Evolutionary conservation across 1,140 invertebrate genomes (phyloP), one percentile per base, ranked within the genome.

Genomic region (Hycleus cichorii): DNA sequence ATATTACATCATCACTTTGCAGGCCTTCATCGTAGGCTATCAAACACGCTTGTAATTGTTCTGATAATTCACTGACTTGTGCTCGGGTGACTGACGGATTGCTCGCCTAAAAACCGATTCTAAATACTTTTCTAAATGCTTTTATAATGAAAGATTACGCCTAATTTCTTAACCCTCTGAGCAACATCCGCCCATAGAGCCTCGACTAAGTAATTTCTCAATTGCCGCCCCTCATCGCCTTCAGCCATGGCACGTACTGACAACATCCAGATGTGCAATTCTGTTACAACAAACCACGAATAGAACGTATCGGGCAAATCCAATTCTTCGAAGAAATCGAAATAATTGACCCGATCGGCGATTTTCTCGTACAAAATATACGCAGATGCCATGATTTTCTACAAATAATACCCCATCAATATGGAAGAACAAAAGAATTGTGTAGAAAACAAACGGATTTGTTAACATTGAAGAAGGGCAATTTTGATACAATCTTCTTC

Each of bases 21-120:
- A 93, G 67, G 18, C 90, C 91, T 79, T 94, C 91, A 73, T 95
- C 91, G 68, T 93, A 93, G n/a, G 80, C 80, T 60, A 93, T 81
- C 24, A 94, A 68, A 43, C 88, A 82, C n/a, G 88, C 89, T 74
- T 90, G 86, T 71, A 93, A 89, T 69, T 93, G 86, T 60, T 89
- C 78, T 7, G 81, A 83, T 4, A 92, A 69, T 50, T 81, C 77
- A 46, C 76, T 47, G 2, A 86, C 73, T 69, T 88, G 80, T 51
- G 77, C 75, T 39, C 73, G 79, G 18, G 81, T 79, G 50, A 76
- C 74, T 1, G 79, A 73, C 49, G 77, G 69, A 75, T 82, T 85
- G 47, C 77, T 77, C 39, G 76, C 74, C 83, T 86, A 65, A 6
- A 70, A 69, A 50, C 11, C 43, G 38, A 40, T 32, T 56, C 10